phyloP scores from a whole-genome alignment of 1,140 invertebrate genomes.

The Himalopsyche phryganea region DNA sequence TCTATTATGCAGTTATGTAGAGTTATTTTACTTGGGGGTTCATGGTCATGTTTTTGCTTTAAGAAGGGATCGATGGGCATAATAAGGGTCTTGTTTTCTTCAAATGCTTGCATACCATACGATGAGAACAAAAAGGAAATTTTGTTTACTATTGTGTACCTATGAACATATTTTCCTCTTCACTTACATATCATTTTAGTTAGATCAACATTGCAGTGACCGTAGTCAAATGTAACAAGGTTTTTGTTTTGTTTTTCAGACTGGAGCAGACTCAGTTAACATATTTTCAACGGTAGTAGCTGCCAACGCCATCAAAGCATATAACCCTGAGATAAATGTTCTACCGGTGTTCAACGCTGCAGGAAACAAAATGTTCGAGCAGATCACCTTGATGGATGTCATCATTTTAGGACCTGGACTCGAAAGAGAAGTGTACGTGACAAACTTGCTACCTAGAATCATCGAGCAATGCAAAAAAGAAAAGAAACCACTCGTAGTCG shows the following conservation, averaged over 20 bases:
- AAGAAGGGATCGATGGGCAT: too few relatives aligned
- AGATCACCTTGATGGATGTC: slow-evolving; percentile 6
- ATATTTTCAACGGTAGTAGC: slow-evolving; percentile 10
- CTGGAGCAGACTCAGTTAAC: slow-evolving; percentile 17
- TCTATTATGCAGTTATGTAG: too few relatives aligned
- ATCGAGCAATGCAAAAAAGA: slow-evolving; percentile 18
- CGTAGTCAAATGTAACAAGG: too few relatives aligned
- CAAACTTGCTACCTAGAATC: slow-evolving; percentile 2
- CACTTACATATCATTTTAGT: too few relatives aligned
- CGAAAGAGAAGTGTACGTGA: slow-evolving; percentile 1
- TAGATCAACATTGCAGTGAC: too few relatives aligned
- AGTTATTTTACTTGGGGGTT: too few relatives aligned
- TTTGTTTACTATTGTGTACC: too few relatives aligned
- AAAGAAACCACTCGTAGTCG: slow-evolving; percentile 18
- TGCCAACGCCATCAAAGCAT: slow-evolving; percentile 4
- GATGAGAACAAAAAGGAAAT: too few relatives aligned
- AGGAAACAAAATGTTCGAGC: neutral
- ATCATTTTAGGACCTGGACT: slow-evolving; percentile 19
- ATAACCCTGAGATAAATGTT: slow-evolving; percentile 15
- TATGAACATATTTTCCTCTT: too few relatives aligned
- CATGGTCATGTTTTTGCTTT: too few relatives aligned
- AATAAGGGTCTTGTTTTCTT: too few relatives aligned
- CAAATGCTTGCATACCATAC: too few relatives aligned
- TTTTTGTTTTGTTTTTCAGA: neutral
- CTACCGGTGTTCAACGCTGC: slow-evolving; percentile 2